These are phyloP conservation scores for Pteronura brasiliensis DNA, from an alignment of 2,113 vertebrate genomes.

Conservation along the genomic window DNA sequence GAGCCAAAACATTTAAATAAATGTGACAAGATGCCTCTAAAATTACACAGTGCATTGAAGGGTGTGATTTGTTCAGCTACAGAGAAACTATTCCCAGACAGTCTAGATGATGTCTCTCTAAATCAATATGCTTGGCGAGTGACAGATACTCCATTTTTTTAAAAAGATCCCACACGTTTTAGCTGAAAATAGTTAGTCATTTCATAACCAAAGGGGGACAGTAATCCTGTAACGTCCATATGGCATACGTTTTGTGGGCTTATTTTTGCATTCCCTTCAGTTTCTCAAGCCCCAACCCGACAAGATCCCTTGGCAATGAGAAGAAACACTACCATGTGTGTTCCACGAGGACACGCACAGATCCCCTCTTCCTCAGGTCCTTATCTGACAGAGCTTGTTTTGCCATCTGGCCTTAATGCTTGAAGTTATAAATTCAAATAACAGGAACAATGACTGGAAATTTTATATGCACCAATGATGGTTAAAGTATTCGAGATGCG, in stretches of 20 bases:
- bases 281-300: neutral
- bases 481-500: neutral
- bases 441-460: neutral
- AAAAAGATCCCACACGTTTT: conserved; percentile 64
- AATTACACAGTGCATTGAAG: conserved; percentile 59
- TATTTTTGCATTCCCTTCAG: conserved; percentile 8
- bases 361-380: neutral
- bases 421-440: neutral
- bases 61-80: conserved; percentile 61
- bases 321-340: neutral
- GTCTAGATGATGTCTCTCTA: conserved; percentile 44
- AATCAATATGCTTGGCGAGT: conserved; percentile 56
- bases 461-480: neutral
- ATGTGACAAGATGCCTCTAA: conserved; percentile 67
- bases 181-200: conserved; percentile 64
- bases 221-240: conserved; percentile 53
- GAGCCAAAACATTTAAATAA: conserved; percentile 55
- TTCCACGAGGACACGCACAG: neutral
- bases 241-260: conserved; percentile 13
- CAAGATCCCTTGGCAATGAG: neutral
- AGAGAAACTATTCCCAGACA: conserved; percentile 62
- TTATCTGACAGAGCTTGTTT: neutral
- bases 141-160: conserved; percentile 62
- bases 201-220: conserved; percentile 66
- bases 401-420: neutral